Evolutionary conservation across 2,888 invertebrate genomes (phyloP), one percentile per base, ranked within the genome.

Genomic region (Nephrocerus scutellatus): DNA sequence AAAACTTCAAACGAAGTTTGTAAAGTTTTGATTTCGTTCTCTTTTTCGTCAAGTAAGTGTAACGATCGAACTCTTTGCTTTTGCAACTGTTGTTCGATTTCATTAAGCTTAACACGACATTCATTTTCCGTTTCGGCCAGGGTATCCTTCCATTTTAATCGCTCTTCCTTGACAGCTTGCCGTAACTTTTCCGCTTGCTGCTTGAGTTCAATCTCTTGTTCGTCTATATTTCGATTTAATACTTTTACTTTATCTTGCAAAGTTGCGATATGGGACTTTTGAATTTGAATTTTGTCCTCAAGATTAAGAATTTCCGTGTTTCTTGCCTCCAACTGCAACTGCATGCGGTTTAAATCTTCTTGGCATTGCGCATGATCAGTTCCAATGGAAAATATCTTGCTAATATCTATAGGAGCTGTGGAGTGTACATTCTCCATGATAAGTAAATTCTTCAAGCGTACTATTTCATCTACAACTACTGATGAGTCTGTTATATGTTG

Each of bases 31-130:
- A 84, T 78, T 56, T 81, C 81, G 50, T 74, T 76, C 50, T 91
- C 90, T 19, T 88, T 85, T 54, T 91, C 90, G 12, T 83, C 80
- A 22, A 92, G 66, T 16, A 91, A 65, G 3, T 77, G 75, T 7
- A 88, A 70, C 22, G 88, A 87, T 23, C 90, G 72, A 36, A 84
- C 83, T 1, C 91, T 71, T 58, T 90, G 90, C n/a, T 82, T 80
- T 30, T 77, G 73, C 5, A 84, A 69, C 52, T 86, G 82, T 49
- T 82, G 80, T 57, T 88, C 85, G 36, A 86, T 59, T 25, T 74
- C 72, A 9, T 72, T 68, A 2, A 76, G 59, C 50, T 73, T 74
- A 13, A 67, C 68, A 18, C 74, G 70, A 46, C 67, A 72, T 41
- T 75, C 75, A 24, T 69, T 72, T 47, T 78, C 75, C 42, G 56